Conservation (phyloP, 2,113 vertebrate species). For the Cephalopterus ornatus region DNA sequence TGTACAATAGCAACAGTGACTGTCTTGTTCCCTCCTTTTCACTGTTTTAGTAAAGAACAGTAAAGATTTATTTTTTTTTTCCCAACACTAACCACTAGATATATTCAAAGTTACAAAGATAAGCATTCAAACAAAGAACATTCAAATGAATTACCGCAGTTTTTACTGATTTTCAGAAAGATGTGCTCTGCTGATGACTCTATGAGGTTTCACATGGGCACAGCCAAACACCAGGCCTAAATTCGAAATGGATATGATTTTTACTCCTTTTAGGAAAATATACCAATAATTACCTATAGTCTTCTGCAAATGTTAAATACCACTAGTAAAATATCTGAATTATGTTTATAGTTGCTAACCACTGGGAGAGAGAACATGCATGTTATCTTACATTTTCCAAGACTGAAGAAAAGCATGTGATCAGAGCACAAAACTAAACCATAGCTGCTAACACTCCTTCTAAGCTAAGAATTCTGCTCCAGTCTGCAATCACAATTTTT, state of each 20-base stretch:
- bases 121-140: neutral
- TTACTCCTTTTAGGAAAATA: neutral
- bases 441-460: neutral
- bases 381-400: neutral
- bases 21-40: neutral
- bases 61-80: neutral
- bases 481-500: neutral
- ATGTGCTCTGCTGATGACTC: neutral
- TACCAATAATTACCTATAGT: neutral
- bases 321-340: neutral
- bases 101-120: neutral
- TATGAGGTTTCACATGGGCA: neutral
- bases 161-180: neutral
- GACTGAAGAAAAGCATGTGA: fast-evolving
- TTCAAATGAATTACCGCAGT: neutral
- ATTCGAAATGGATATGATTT: neutral
- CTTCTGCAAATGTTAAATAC: neutral
- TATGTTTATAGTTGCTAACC: neutral
- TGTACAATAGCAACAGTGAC: neutral
- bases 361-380: neutral
- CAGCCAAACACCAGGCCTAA: neutral
- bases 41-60: neutral
- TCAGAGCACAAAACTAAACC: neutral
- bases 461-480: neutral
- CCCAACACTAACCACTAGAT: neutral